Evolutionary conservation across 2,113 vertebrate genomes (phyloP).

Genomic region (Anarhynchus alexandrinus): DNA sequence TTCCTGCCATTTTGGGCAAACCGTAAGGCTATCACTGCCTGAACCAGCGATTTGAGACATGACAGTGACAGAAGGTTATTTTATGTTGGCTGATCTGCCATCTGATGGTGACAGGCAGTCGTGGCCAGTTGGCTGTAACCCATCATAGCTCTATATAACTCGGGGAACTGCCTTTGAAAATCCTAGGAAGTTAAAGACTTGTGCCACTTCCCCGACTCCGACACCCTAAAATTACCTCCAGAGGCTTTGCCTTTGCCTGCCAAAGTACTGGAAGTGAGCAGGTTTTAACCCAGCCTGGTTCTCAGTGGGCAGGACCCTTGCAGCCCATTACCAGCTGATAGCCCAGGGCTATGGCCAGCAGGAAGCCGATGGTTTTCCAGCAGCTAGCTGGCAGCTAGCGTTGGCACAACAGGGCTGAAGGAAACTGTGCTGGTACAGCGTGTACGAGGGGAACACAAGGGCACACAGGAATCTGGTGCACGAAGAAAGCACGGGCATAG

Average conservation of each 20-base stretch:
- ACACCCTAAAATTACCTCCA: neutral
- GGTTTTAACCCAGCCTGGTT: neutral
- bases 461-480: neutral
- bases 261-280: neutral
- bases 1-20: neutral
- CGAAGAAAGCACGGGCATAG: neutral
- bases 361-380: neutral
- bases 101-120: neutral
- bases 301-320: neutral
- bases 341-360: neutral
- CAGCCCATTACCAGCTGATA: neutral
- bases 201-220: neutral
- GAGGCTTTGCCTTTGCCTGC: neutral
- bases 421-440: fast-evolving
- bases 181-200: neutral
- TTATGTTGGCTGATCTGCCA: neutral
- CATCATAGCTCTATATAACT: fast-evolving
- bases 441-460: neutral
- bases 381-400: fast-evolving
- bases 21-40: fast-evolving
- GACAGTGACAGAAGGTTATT: neutral
- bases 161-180: neutral
- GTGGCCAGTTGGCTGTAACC: neutral
- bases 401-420: neutral
- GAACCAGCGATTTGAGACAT: neutral